Conservation (phyloP, 2,113 vertebrate species). For the Thryonomys swinderianus region DNA sequence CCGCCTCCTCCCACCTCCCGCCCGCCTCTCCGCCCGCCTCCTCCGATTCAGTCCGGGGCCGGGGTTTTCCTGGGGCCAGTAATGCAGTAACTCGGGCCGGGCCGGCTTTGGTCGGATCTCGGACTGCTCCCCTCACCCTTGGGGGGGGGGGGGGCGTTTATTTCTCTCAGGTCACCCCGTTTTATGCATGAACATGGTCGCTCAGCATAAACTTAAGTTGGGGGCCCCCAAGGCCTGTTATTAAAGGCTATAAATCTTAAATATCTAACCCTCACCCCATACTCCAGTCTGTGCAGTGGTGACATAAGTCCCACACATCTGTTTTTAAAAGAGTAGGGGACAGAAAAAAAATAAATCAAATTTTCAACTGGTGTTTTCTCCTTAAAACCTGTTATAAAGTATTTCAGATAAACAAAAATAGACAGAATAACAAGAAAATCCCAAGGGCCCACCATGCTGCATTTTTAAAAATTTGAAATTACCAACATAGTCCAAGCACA, state of each 20-base stretch:
- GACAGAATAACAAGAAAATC: neutral
- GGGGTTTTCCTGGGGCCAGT: neutral
- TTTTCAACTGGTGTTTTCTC: neutral
- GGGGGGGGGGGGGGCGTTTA: neutral
- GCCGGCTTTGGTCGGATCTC: slow-evolving; percentile 58
- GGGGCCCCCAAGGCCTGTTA: neutral
- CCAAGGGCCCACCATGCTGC: neutral
- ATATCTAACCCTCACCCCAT: too few species aligned
- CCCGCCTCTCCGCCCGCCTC: slow-evolving; percentile 67
- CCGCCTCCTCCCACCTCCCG: slow-evolving; percentile 49
- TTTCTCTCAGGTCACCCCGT: neutral
- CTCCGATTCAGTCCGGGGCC: slow-evolving; percentile 68
- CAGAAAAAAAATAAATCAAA: neutral
- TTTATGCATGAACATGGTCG: neutral
- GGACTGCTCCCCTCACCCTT: slow-evolving; percentile 40
- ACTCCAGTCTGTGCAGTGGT: neutral
- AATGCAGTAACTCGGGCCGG: too few species aligned
- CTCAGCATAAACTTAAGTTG: neutral
- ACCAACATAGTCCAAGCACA: neutral
- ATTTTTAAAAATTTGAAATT: neutral
- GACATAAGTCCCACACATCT: neutral
- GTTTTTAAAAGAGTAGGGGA: neutral
- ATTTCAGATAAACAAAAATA: neutral
- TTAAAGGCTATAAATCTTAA: neutral
- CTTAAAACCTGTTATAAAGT: neutral